Conservation (phyloP, 2,888 invertebrate species). For the Pseudoips prasinana region DNA sequence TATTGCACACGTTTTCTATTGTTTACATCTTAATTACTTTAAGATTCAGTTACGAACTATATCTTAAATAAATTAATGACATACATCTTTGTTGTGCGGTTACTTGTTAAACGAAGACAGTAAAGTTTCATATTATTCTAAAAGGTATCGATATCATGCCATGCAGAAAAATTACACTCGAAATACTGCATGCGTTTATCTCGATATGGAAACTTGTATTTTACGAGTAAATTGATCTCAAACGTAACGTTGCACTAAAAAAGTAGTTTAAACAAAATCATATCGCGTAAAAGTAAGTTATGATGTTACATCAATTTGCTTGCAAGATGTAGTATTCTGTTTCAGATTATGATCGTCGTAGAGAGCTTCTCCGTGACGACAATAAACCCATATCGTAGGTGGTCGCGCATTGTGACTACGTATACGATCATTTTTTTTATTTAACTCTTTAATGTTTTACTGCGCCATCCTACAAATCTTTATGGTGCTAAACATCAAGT, state of each 20-base stretch:
- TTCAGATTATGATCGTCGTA: constrained; percentile 46
- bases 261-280: constrained; percentile 18
- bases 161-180: too few relatives aligned
- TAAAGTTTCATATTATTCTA: too few relatives aligned
- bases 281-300: constrained; percentile 9
- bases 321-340: constrained; percentile 36
- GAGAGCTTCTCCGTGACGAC: constrained; percentile 44
- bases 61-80: too few relatives aligned
- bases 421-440: constrained; percentile 68
- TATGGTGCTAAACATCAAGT: constrained; percentile 48
- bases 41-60: too few relatives aligned
- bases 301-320: constrained; percentile 20
- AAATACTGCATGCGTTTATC: too few relatives aligned
- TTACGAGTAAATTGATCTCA: too few relatives aligned
- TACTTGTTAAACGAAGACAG: too few relatives aligned
- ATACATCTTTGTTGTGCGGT: too few relatives aligned
- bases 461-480: constrained; percentile 57
- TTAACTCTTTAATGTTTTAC: constrained; percentile 66
- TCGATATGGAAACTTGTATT: too few relatives aligned
- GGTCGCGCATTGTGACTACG: constrained; percentile 54
- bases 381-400: constrained; percentile 67
- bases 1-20: too few relatives aligned
- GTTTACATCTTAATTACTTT: too few relatives aligned
- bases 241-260: constrained; percentile 1
- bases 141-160: too few relatives aligned